These are phyloP conservation scores for Diglossa cyanea DNA, from an alignment of 2,797 vertebrate species.

Conservation along the genomic window DNA sequence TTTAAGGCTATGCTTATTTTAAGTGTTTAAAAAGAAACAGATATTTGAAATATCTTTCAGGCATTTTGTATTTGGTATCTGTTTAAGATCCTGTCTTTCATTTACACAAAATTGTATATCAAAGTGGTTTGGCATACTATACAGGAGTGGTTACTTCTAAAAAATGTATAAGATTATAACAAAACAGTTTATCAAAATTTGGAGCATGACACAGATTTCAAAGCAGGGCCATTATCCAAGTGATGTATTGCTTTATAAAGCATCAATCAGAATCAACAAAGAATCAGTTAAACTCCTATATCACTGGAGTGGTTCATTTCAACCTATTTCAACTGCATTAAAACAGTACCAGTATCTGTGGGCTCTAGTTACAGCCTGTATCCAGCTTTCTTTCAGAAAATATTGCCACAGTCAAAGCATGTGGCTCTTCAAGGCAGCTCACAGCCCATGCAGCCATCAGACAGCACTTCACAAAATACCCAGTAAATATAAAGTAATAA, in stretches of 20 bases:
- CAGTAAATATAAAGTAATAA: not conserved
- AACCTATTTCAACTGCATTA: not conserved
- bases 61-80: not conserved
- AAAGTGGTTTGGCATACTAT: not conserved
- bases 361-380: not conserved
- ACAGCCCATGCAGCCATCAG: not conserved
- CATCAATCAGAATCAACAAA: not conserved
- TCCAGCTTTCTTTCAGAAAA: not conserved
- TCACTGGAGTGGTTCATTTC: not conserved
- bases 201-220: not conserved
- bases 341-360: not conserved
- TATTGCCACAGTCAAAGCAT: fast-evolving
- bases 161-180: not conserved
- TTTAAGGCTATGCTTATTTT: not conserved
- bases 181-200: not conserved
- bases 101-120: not conserved
- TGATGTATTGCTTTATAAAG: not conserved
- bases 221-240: not conserved
- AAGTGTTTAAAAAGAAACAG: not conserved
- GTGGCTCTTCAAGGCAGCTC: not conserved
- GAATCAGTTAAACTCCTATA: not conserved
- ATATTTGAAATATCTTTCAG: not conserved
- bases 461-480: not conserved
- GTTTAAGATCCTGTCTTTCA: not conserved
- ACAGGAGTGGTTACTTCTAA: not conserved